A percentile compares a stretch with the other conserved stretches of the same genome.
Evolutionary conservation across 2,113 vertebrate genomes (phyloP).

Genomic region (Furnarius figulus): DNA sequence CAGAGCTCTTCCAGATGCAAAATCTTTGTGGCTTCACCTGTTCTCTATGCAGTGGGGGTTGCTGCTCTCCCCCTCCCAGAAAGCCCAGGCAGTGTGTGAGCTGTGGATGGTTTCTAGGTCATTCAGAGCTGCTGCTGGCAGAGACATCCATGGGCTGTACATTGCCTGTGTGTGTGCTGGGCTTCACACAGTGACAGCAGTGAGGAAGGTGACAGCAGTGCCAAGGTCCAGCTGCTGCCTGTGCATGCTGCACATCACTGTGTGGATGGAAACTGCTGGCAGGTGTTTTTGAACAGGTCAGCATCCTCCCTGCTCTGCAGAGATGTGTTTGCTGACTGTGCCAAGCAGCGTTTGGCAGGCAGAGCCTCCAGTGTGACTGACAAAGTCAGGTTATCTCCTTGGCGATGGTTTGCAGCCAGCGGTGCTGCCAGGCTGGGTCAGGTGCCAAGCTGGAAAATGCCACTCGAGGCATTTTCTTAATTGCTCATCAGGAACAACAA

Average conservation of each 20-base stretch:
- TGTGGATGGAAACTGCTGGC: not conserved
- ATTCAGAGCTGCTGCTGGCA: not conserved
- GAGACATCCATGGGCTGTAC: not conserved
- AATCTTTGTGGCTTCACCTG: not conserved
- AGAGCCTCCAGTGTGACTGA: not conserved
- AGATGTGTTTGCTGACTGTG: not conserved
- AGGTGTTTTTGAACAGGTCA: not conserved
- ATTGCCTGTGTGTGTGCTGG: accelerated
- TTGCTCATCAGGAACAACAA: not conserved
- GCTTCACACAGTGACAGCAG: not conserved
- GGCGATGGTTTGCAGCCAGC: not conserved
- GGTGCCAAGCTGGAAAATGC: constrained; percentile 27
- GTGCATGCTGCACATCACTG: not conserved
- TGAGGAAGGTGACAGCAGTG: not conserved
- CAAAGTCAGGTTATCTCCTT: constrained; percentile 18
- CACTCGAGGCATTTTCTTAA: constrained; percentile 30
- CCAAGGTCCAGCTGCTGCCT: not conserved
- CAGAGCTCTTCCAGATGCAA: not conserved
- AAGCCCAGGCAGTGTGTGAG: not conserved
- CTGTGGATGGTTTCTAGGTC: not conserved
- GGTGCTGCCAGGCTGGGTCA: not conserved
- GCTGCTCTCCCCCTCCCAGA: not conserved
- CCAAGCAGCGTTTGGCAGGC: not conserved
- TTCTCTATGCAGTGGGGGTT: not conserved
- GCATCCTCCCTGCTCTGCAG: not conserved